Base-by-base conservation (phyloP, 2,888 invertebrate genomes). In the Sphecodes monilicornis region DNA sequence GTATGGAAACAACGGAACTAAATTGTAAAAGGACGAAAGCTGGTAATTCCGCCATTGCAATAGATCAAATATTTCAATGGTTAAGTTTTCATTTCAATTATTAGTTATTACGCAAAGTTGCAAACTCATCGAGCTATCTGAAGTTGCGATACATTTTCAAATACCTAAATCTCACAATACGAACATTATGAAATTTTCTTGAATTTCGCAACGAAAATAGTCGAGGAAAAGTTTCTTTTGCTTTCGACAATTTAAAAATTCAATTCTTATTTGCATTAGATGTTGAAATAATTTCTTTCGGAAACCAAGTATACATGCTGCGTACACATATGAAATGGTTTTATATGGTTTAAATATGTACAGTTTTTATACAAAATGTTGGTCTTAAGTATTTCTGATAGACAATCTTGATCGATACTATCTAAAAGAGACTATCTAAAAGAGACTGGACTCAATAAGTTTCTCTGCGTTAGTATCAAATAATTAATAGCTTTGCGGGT, bases 1-100 rank as follows among this genome's bases (percentile, higher is more conserved):
- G 86, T 66, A 79, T 78, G 69, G 79, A 80, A 85, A 80, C 78
- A 79, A 79, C 77, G 86, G 78, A 78, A 80, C 71, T 78, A 66
- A 77, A 69, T 80, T 73, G 84, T 70, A 41, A 46, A 66, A 72
- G 64, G 57, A 64, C 11, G 22, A 26, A 70, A 26, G 18, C 3
- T 32, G 11, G 13, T 29, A 60, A 26, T 81, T 50, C 50, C 22
- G n/a, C 22, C 3, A 66, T 36, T 66, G 39, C 36, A 18, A 39
- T 39, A 32, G 8, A 66, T 36, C 32, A 6, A 18, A 66, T 32
- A 66, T 39, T 66, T 11, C 32, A 4, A 39, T 22, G 36, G 29
- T 18, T 57, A n/a, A 57, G 22, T 64, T 32, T 39, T 22, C 22
- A 18, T 8, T 29, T 32, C 18, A 13, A 0, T 26, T 57, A 8